Evolutionary conservation across 1,140 invertebrate species (phyloP), one percentile per base, ranked within the genome.

Genomic region (Mamestra configurata): DNA sequence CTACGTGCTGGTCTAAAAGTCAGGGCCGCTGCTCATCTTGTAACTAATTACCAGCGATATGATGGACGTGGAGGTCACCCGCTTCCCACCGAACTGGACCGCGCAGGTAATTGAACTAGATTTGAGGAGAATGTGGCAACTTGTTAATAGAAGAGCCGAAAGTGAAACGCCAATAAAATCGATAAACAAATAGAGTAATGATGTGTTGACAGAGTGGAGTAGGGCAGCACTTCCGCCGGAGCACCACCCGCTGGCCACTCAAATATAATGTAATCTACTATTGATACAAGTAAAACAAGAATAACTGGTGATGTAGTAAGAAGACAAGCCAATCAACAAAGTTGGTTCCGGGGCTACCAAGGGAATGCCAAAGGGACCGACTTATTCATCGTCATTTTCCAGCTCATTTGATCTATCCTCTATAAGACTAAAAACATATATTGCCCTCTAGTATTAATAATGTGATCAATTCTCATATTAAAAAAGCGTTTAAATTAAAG

Each of bases 111-210:
- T 70, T 70, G 66, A 70, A 15, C 66, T 46, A 70, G 20, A 49
- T 70, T 40, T 3, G 37, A 22, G 0, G 0, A 13, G 8, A 46
- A 24, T 66, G 40, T 70, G 37, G 37, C 20, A 27, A 70, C 37
- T 22, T 13, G 22, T 40, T 64, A 64, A 70, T 27, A 46, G 35
- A 37, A 11, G 35, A 31, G 7, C 35, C 18, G 61, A 66, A 66
- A 66, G 61, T 66, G 35, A 66, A 66, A 40, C 61, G 61, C 18
- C 61, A 40, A 66, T 66, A 20, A 66, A 66, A 11, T 20, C n/a
- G 35, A 22, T 66, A 66, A 66, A 35, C 35, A 66, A 66, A 40
- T 40, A 66, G n/a, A 66, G 18, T 66, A 66, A 66, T 11, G 61
- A 64, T 37, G n/a, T 64, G 31, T 20, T 5, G 59, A 61, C 59